phyloP scores from a whole-genome alignment of 92 coral and sea anemone species.

The Umimayanthus kanabou region DNA sequence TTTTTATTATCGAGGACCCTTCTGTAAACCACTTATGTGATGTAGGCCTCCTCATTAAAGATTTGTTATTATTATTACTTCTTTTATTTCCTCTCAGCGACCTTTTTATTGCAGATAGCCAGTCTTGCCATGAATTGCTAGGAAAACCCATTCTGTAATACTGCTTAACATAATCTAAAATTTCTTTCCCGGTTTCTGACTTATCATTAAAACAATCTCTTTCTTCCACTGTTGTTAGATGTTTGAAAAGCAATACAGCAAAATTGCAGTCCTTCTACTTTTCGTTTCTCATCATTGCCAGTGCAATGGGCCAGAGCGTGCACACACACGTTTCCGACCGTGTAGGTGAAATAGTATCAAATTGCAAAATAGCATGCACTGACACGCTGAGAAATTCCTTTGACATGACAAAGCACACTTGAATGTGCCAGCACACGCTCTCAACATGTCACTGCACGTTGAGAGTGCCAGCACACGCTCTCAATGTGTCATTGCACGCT shows the following conservation, averaged over 20 bases:
- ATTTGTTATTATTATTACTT: too few relatives aligned
- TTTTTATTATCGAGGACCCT: too few relatives aligned
- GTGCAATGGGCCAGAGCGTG: background rate
- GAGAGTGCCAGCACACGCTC: background rate
- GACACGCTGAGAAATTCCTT: background rate
- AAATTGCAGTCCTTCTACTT: background rate
- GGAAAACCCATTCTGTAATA: constrained; percentile 4
- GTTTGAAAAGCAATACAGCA: constrained; percentile 9
- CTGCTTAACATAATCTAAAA: constrained; percentile 9
- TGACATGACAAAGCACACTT: background rate
- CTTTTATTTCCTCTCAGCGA: constrained; percentile 10
- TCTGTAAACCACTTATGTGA: too few relatives aligned
- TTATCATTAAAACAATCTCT: background rate
- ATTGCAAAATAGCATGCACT: background rate
- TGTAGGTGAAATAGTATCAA: background rate
- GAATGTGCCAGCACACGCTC: background rate
- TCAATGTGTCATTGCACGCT: background rate
- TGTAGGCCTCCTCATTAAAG: too few relatives aligned
- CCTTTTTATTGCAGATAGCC: constrained; percentile 9
- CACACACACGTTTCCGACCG: background rate
- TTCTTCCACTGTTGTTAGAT: background rate
- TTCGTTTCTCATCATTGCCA: constrained; percentile 10
- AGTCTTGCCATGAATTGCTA: background rate
- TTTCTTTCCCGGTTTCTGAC: constrained; percentile 11
- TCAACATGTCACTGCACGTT: background rate